A percentile compares a stretch with the other conserved stretches of the same genome.
These are phyloP conservation scores for Brachionus rubens DNA, from an alignment of 1,140 invertebrate species.

Conservation along the genomic window DNA sequence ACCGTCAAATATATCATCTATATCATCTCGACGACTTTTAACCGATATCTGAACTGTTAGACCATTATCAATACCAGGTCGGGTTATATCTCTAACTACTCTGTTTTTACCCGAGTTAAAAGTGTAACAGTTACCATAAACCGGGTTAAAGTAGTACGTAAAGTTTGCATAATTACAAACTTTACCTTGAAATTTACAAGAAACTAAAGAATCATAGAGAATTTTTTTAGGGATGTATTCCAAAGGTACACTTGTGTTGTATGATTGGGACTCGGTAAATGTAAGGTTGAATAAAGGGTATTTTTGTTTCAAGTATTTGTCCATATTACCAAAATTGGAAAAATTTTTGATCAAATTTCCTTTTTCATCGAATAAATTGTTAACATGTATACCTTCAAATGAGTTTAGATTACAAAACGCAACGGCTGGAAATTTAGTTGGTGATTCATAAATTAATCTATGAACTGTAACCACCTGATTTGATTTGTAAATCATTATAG, in stretches of 20 bases:
- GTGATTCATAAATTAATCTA: neutral
- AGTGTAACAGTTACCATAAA: neutral
- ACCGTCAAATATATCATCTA: neutral
- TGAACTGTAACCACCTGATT: neutral
- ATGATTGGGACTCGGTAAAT: neutral
- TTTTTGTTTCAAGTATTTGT: neutral
- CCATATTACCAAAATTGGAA: neutral
- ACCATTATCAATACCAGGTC: neutral
- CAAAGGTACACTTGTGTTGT: neutral
- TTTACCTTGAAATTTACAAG: neutral
- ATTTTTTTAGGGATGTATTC: neutral
- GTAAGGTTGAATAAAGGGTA: neutral
- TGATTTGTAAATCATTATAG: neutral
- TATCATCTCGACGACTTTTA: neutral
- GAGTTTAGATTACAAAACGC: neutral
- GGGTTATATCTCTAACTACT: neutral
- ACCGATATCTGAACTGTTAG: neutral
- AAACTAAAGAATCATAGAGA: neutral
- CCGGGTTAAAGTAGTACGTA: slow-evolving; percentile 1
- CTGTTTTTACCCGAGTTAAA: neutral
- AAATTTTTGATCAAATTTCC: neutral
- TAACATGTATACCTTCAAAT: neutral
- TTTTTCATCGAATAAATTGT: slow-evolving; percentile 18
- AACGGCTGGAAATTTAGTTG: slow-evolving; percentile 14
- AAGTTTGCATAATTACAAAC: neutral